Conservation (phyloP, 2,797 vertebrate genomes). For the Sparidentex hasta region DNA sequence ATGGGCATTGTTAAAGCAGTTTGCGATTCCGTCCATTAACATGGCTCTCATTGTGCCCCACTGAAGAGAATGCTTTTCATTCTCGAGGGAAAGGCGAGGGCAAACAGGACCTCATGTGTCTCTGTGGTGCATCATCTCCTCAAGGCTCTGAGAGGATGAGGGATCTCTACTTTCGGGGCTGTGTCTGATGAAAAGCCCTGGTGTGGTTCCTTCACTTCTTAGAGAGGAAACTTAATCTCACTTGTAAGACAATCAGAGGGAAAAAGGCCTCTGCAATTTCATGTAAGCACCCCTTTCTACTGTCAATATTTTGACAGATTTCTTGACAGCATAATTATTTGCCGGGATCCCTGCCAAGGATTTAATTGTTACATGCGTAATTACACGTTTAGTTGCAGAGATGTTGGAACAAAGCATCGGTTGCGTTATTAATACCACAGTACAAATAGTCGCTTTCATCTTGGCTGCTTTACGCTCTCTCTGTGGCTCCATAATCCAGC, state of each 20-base stretch:
- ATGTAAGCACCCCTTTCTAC: slow-evolving; percentile 66
- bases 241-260: slow-evolving; percentile 70
- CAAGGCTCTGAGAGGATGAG: slow-evolving; percentile 66
- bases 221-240: slow-evolving; percentile 78
- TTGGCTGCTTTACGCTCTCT: slow-evolving; percentile 59
- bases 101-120: slow-evolving; percentile 76
- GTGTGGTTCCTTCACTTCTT: slow-evolving; percentile 69
- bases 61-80: slow-evolving; percentile 68
- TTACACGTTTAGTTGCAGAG: slow-evolving; percentile 80
- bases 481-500: slow-evolving; percentile 72
- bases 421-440: slow-evolving; percentile 76
- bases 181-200: slow-evolving; percentile 70
- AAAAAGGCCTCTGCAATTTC: slow-evolving; percentile 63
- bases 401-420: slow-evolving; percentile 75
- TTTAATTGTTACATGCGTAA: slow-evolving; percentile 88
- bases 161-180: slow-evolving; percentile 69
- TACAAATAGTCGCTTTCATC: slow-evolving; percentile 77
- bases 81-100: slow-evolving; percentile 59
- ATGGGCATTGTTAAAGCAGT: slow-evolving; percentile 73
- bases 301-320: slow-evolving; percentile 88
- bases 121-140: slow-evolving; percentile 71
- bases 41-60: slow-evolving; percentile 70
- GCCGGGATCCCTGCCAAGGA: slow-evolving; percentile 74
- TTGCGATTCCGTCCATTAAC: slow-evolving; percentile 71
- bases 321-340: slow-evolving; percentile 84